phyloP scores from a whole-genome alignment of 2,797 vertebrate species.

The Myotis planiceps region DNA sequence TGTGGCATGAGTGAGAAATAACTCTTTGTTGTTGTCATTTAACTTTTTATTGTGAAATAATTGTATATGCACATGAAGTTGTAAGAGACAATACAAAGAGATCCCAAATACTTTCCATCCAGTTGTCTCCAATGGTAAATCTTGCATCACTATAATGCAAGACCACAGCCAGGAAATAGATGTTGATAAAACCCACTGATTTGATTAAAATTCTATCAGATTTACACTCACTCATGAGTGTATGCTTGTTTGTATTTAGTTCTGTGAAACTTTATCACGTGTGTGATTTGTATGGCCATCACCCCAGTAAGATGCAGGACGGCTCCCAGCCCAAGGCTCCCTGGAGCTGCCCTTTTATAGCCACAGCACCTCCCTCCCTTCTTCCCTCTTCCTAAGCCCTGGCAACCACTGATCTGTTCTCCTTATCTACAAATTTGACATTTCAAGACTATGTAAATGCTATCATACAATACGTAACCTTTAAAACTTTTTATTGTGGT shows the following conservation, averaged over 20 bases:
- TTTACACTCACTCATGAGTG: neutral
- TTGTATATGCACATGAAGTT: neutral
- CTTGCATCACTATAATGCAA: neutral
- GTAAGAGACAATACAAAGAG: neutral
- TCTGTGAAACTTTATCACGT: neutral
- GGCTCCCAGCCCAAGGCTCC: too few species aligned
- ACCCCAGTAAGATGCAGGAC: neutral
- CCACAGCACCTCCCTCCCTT: neutral
- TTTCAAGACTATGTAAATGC: neutral
- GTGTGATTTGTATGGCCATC: neutral
- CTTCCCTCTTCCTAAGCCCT: neutral
- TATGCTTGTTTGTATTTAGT: neutral
- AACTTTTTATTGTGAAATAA: neutral
- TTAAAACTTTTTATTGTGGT: neutral
- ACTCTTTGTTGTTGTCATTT: neutral
- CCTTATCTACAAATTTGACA: neutral
- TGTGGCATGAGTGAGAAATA: neutral
- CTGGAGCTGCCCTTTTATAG: neutral
- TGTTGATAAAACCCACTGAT: neutral
- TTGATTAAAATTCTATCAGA: neutral
- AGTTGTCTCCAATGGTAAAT: neutral
- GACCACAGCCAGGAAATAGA: neutral
- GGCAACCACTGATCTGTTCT: neutral
- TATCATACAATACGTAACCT: neutral
- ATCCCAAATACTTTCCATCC: neutral